Evolutionary conservation across 1,140 invertebrate genomes (phyloP), one percentile per base, ranked within the genome.

Genomic region (Hypsibius dujardini): DNA sequence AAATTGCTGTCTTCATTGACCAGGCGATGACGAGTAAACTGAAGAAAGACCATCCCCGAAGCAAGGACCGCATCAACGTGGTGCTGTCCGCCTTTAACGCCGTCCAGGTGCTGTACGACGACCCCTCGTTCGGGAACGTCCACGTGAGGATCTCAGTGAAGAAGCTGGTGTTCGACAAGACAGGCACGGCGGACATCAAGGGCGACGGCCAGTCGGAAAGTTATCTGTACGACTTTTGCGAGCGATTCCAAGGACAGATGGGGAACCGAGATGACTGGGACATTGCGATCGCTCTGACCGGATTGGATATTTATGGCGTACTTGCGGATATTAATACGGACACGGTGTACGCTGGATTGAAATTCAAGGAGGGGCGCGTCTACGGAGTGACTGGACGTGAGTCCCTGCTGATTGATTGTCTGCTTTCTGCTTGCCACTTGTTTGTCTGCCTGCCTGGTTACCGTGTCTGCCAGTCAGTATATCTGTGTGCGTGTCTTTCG

Each of bases 311-410:
- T 7, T 56, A 56, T n/a, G 50, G 50, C n/a, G 7, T 56, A n/a
- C 50, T 56, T 7, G n/a, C 7, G 7, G n/a, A 56, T n/a, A 56
- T 56, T n/a, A 56, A 56, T n/a, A 56, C 7, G 50, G 50, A 56
- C 50, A 56, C 7, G n/a, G 50, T 56, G 7, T 56, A 56, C 50
- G 7, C 50, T 56, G 50, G 50, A 7, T 56, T 56, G 50, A n/a
- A 7, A 7, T 56, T 56, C 50, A 56, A 56, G 50, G n/a, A 56
- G 7, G n/a, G n/a, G 7, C 7, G n/a, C 7, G n/a, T 56, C 50
- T 56, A 56, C 50, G 50, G 50, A 56, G 50, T 56, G 7, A 56
- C 50, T 56, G 50, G 50, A 56, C 50, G 50, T 56, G n/a, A 56
- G 50, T 56, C 7, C n/a, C 50, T 12, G n/a, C 7, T 12, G 50